Conservation (phyloP, 2,797 vertebrate species). For the Chelon auratus region DNA sequence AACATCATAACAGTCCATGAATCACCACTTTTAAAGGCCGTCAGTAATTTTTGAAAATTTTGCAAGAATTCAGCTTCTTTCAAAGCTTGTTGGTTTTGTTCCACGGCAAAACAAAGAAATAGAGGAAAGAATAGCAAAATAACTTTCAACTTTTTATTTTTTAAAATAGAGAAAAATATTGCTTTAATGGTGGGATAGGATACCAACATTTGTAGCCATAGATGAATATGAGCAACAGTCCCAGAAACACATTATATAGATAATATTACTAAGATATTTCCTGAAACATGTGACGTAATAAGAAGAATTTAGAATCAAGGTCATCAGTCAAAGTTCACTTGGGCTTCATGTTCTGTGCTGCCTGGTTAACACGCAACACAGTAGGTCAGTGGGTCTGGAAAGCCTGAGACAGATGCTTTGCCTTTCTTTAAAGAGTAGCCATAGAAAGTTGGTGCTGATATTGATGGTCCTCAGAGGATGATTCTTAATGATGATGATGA, state of each 20-base stretch:
- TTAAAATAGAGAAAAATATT: too few relatives aligned
- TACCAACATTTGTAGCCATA: neutral
- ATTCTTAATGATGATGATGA: neutral
- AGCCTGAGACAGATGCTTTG: neutral
- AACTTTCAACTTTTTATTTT: too few relatives aligned
- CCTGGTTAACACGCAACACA: neutral
- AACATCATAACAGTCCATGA: neutral
- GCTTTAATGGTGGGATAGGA: too few relatives aligned
- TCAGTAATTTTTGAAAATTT: too few relatives aligned
- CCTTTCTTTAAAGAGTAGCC: neutral
- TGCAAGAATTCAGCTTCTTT: too few relatives aligned
- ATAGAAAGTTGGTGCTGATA: neutral
- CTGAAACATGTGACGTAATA: neutral
- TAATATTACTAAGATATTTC: neutral
- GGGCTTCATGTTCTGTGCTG: neutral
- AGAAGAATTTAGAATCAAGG: slow-evolving; percentile 4
- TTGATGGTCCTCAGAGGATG: neutral
- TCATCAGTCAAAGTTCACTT: slow-evolving; percentile 1
- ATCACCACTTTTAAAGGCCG: neutral
- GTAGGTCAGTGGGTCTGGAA: too few relatives aligned
- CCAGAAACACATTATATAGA: neutral
- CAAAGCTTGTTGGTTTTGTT: too few relatives aligned
- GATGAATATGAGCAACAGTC: neutral
- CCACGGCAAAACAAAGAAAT: too few relatives aligned
- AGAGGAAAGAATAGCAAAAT: too few relatives aligned